Conservation (phyloP, 30 jellyfish, hydroid and myxozoan species). For the Chrysaora quinquecirrha region DNA sequence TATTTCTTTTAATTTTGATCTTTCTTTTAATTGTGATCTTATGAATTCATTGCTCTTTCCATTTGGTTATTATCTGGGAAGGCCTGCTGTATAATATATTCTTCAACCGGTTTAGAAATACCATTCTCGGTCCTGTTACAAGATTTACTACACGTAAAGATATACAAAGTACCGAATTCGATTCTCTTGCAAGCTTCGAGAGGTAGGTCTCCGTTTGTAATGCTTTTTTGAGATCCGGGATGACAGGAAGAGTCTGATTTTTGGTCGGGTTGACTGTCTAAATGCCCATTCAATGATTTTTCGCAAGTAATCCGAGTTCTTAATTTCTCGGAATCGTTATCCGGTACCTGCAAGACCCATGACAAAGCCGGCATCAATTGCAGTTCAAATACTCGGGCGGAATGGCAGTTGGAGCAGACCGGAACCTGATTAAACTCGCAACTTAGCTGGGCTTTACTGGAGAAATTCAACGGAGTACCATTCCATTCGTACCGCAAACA, state of each 20-base stretch:
- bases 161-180: constrained; percentile 80
- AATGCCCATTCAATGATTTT: not conserved
- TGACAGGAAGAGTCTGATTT: too few relatives aligned
- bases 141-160: constrained; percentile 67
- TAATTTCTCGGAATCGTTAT: not conserved
- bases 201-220: not conserved
- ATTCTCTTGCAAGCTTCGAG: not conserved
- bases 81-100: constrained; percentile 53
- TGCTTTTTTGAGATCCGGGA: not conserved
- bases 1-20: too few relatives aligned
- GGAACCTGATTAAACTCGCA: constrained; percentile 38
- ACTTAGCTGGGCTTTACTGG: constrained; percentile 43
- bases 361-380: constrained; percentile 89
- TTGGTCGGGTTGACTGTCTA: too few relatives aligned
- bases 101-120: constrained; percentile 34
- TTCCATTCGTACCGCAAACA: constrained; percentile 78
- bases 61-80: constrained; percentile 62
- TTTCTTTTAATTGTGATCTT: too few relatives aligned
- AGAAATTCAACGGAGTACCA: constrained; percentile 50
- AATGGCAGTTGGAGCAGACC: constrained; percentile 62
- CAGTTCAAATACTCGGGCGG: constrained; percentile 74
- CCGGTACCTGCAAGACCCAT: constrained; percentile 30
- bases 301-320: not conserved
- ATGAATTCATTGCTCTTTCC: not conserved
- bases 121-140: constrained; percentile 53